phyloP scores from a whole-genome alignment of 1,140 invertebrate species.

The Cherax destructor region DNA sequence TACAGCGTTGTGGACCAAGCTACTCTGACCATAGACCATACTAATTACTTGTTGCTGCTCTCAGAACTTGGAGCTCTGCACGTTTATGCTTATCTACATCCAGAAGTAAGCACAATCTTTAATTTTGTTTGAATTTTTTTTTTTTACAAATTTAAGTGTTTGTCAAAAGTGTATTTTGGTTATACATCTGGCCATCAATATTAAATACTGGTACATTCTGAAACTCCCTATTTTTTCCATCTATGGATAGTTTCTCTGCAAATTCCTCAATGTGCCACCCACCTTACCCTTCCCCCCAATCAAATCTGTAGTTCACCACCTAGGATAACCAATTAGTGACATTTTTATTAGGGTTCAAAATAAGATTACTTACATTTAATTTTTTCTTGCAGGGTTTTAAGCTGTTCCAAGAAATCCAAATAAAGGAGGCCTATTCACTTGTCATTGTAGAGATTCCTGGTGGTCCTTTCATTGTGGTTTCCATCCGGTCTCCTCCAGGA shows the following conservation, averaged over 20 bases:
- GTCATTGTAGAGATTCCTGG: background rate
- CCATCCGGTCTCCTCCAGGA: background rate
- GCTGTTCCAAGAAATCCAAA: background rate
- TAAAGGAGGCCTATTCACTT: background rate
- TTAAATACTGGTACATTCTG: too few species aligned
- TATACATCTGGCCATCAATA: too few species aligned
- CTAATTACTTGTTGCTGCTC: slow-evolving; percentile 11
- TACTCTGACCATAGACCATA: background rate
- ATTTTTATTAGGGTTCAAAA: too few species aligned
- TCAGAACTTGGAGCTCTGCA: background rate
- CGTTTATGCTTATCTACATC: slow-evolving; percentile 20
- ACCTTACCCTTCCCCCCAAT: too few species aligned
- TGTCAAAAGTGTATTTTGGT: too few species aligned
- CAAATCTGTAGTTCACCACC: too few species aligned
- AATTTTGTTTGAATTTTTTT: too few species aligned
- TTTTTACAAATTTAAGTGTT: too few species aligned
- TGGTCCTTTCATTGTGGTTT: background rate
- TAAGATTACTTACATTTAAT: background rate
- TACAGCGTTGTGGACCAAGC: slow-evolving; percentile 24
- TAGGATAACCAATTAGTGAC: too few species aligned
- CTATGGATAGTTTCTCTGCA: too few species aligned
- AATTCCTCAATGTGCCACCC: too few species aligned
- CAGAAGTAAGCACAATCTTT: background rate
- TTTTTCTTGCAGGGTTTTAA: background rate
- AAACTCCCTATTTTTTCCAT: too few species aligned